Percentiles rank a stretch among this genome's conserved stretches.
Conservation (phyloP, 64 coral and sea anemone species). For the Cladopsammia gracilis region DNA sequence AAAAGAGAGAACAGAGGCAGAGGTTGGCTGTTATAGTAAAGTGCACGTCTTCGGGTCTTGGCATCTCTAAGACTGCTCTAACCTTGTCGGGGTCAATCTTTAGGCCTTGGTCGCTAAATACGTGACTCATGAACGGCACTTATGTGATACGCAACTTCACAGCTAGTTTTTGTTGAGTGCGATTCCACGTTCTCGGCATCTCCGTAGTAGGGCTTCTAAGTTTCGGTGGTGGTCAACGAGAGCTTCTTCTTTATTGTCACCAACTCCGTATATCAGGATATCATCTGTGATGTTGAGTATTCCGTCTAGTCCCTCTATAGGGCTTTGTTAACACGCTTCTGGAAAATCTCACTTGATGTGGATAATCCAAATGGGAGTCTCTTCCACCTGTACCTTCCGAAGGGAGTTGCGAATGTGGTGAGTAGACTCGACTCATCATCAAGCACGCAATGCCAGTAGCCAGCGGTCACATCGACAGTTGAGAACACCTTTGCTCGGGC, state of each 20-base stretch:
- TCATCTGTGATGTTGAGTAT: too few species aligned
- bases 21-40: too few species aligned
- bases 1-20: too few species aligned
- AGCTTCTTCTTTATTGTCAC: constrained; percentile 14
- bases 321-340: too few species aligned
- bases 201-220: constrained; percentile 10
- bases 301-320: too few species aligned
- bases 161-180: constrained; percentile 19
- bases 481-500: constrained; percentile 46
- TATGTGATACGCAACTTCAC: constrained; percentile 1
- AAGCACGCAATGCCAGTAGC: constrained; percentile 59
- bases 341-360: too few species aligned
- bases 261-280: too few species aligned
- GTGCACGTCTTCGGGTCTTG: neutral
- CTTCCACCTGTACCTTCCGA: too few species aligned
- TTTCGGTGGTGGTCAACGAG: constrained; percentile 4
- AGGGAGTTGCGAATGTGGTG: constrained; percentile 54
- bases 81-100: neutral
- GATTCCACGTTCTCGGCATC: constrained; percentile 31
- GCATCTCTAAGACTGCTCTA: constrained; percentile 2
- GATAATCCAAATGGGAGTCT: too few species aligned
- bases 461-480: constrained; percentile 26
- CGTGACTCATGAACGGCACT: constrained; percentile 35
- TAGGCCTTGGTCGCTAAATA: constrained; percentile 16
- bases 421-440: constrained; percentile 59